Conservation (phyloP, 2,888 invertebrate genomes). For the Lamellibrachia satsuma region DNA sequence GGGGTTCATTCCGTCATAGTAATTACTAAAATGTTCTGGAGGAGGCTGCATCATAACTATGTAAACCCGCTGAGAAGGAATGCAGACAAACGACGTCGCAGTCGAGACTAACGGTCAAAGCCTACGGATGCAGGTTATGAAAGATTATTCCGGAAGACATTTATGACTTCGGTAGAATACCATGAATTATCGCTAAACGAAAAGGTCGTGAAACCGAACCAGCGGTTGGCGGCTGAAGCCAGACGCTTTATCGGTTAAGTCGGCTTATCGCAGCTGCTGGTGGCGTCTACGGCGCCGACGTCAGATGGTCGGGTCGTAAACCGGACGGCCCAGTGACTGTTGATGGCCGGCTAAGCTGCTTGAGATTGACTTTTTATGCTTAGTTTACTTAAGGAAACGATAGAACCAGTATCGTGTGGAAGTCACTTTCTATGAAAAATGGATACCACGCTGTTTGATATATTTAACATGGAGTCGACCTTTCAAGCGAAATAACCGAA, state of each 20-base stretch:
- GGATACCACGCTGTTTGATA: not conserved
- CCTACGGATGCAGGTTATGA: not conserved
- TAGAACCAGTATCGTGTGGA: slow-evolving; percentile 11
- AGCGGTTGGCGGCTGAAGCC: not conserved
- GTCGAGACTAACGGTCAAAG: not conserved
- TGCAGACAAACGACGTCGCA: not conserved
- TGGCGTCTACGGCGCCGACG: not conserved
- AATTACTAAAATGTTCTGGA: not conserved
- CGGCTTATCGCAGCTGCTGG: not conserved
- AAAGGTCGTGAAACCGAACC: not conserved
- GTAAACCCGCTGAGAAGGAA: not conserved
- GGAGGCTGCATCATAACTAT: not conserved
- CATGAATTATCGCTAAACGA: slow-evolving; percentile 17
- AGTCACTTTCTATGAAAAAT: not conserved
- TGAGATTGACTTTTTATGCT: slow-evolving; percentile 9
- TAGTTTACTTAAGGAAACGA: slow-evolving; percentile 13
- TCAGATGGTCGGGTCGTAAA: not conserved
- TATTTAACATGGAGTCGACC: not conserved
- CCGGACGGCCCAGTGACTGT: not conserved
- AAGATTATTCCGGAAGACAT: not conserved
- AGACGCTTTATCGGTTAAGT: not conserved
- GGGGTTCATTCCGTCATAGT: not conserved
- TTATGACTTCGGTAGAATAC: not conserved
- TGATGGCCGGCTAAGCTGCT: not conserved
- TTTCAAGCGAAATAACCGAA: not conserved